Base-by-base conservation (phyloP, 2,797 vertebrate species). In the Discoglossus pictus region DNA sequence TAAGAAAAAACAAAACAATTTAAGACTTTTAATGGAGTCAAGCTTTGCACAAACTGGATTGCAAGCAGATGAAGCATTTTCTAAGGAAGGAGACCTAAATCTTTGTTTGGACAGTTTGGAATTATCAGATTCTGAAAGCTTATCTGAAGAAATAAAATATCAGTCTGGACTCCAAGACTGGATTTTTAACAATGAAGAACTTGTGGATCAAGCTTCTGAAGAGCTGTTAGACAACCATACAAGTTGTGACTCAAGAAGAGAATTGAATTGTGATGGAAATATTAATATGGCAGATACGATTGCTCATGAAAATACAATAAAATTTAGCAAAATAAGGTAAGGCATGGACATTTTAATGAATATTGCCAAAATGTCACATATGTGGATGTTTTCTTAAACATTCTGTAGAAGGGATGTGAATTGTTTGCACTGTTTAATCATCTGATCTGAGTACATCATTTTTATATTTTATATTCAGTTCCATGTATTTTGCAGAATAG, bases 91-190 rank as follows among this genome's bases (percentile, higher is more conserved):
- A 2, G 42, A 55, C 1, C 59, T 56, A 1, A 25, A 34, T 15
- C 51, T 70, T 2, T 62, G 67, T 23, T 34, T 55, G 1, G 67
- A 70, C n/a, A 70, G 67, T 55, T 48, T 70, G 17, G 58, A 61
- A 16, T 50, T 62, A 25, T 40, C 39, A 1, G 66, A 68, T 17
- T 52, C 59, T 7, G 67, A 70, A 51, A 70, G 59, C 16, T 25
- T 62, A 10, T 40, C 13, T 2, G 50, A 70, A 12, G 67, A 70
- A 24, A 39, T 25, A 5, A 7, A 20, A 17, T 70, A 70, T 21
- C 67, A 70, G 17, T 55, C 40, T 15, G 50, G 47, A 2, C 67
- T 70, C 3, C 50, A 50, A 40, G 43, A 35, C 39, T 17, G 51
- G 42, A 62, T 70, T 15, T 16, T 17, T 12, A 4, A 44, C 1